Evolutionary conservation across 2,113 vertebrate species (phyloP).

Genomic region (Tinamus guttatus): DNA sequence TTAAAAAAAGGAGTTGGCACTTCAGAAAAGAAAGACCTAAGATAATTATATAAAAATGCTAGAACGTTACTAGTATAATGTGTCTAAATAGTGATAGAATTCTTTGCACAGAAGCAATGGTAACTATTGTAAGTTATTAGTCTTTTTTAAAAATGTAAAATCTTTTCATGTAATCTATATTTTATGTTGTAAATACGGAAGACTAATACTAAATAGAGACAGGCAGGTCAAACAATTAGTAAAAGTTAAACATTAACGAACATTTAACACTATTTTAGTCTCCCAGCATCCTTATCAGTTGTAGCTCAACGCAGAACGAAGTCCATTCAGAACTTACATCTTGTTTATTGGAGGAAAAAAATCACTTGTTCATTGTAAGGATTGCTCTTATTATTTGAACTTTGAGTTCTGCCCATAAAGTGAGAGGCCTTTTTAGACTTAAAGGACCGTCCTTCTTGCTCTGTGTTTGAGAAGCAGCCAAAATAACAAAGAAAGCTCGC

Average conservation of each 20-base stretch:
- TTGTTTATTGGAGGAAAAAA: not conserved
- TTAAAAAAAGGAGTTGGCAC: not conserved
- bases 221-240: not conserved
- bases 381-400: not conserved
- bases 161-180: not conserved
- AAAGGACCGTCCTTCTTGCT: not conserved
- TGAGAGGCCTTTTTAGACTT: not conserved
- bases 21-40: not conserved
- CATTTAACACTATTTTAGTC: not conserved
- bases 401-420: not conserved
- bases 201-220: not conserved
- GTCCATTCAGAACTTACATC: not conserved
- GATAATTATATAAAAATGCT: not conserved
- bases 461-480: not conserved
- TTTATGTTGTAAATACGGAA: not conserved
- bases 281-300: conserved; percentile 8
- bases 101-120: not conserved
- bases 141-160: not conserved
- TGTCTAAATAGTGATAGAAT: not conserved
- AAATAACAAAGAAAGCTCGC: not conserved
- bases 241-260: conserved; percentile 42
- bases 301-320: not conserved
- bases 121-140: not conserved
- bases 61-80: not conserved
- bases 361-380: not conserved